Conservation (phyloP, 2,888 invertebrate species). For the Habroteleia sp. region DNA sequence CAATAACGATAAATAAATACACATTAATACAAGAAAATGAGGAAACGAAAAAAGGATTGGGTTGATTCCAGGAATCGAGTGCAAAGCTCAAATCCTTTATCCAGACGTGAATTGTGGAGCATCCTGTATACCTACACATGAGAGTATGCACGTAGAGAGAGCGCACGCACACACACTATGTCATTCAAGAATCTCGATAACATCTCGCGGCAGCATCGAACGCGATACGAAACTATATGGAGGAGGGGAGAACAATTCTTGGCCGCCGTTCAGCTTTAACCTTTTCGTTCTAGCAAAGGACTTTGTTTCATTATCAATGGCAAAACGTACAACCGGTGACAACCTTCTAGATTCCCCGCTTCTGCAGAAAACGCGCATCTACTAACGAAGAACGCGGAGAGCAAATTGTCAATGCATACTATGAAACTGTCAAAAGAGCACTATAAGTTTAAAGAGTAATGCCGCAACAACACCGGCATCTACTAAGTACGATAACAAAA, state of each 20-base stretch:
- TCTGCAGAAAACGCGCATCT: slow-evolving; percentile 18
- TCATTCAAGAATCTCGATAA: slow-evolving; percentile 40
- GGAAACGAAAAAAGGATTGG: not conserved
- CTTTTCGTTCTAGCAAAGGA: slow-evolving; percentile 5
- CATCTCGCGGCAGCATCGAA: slow-evolving; percentile 34
- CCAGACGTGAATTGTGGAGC: slow-evolving; percentile 18
- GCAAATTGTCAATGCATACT: slow-evolving; percentile 8
- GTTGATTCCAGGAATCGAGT: slow-evolving; percentile 1
- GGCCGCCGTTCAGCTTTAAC: slow-evolving; percentile 6
- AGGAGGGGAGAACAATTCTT: slow-evolving; percentile 3
- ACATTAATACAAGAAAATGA: not conserved
- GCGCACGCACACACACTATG: slow-evolving; percentile 21
- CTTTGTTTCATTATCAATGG: too few relatives aligned
- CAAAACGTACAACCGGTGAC: slow-evolving; percentile 14
- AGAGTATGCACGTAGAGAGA: slow-evolving; percentile 19
- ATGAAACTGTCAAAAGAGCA: not conserved
- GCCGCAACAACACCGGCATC: not conserved
- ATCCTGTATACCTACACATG: slow-evolving; percentile 39
- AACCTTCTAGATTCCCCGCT: slow-evolving; percentile 1
- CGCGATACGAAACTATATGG: slow-evolving; percentile 14
- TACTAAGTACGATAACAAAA: not conserved
- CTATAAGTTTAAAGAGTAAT: not conserved
- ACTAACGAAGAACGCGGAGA: slow-evolving; percentile 17
- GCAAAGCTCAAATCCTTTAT: slow-evolving; percentile 20
- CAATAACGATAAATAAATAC: too few relatives aligned